Evolutionary conservation across 2,888 invertebrate genomes (phyloP).

Genomic region (Baccha elongata): DNA sequence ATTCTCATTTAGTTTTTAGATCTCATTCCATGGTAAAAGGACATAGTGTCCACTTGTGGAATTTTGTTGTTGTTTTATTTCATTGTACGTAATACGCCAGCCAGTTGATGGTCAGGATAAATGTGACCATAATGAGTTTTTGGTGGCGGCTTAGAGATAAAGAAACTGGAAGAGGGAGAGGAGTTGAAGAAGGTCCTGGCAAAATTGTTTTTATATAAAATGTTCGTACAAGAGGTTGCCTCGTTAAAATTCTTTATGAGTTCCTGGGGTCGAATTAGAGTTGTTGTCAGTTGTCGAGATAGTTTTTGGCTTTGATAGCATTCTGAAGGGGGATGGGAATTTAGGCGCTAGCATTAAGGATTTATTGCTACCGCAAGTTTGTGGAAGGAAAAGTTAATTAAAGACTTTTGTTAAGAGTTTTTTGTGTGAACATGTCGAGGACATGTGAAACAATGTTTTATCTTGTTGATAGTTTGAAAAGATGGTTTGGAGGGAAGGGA

Average conservation of each 20-base stretch:
- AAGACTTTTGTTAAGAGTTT: constrained; percentile 31
- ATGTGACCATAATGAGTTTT: constrained; percentile 74
- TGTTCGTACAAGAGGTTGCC: constrained; percentile 36
- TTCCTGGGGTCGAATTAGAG: constrained; percentile 57
- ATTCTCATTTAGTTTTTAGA: constrained; percentile 44
- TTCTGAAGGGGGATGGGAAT: constrained; percentile 5
- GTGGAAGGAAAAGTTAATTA: constrained; percentile 59
- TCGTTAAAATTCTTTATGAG: constrained; percentile 73
- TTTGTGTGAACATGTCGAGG: constrained; percentile 10
- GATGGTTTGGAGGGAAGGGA: background rate
- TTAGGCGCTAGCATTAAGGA: constrained; percentile 19
- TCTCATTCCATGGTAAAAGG: constrained; percentile 30
- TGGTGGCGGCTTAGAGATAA: constrained; percentile 60
- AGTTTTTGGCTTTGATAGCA: constrained; percentile 50
- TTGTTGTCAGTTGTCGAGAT: constrained; percentile 58
- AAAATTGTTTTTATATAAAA: constrained; percentile 54
- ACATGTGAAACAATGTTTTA: constrained; percentile 30
- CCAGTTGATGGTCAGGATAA: constrained; percentile 65
- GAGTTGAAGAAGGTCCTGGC: background rate
- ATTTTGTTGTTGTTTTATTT: constrained; percentile 49
- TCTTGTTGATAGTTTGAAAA: background rate
- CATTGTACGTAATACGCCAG: constrained; percentile 40
- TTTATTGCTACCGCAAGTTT: constrained; percentile 35
- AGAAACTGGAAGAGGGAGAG: background rate
- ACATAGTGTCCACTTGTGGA: constrained; percentile 63